Evolutionary conservation across 1,140 invertebrate genomes (phyloP).

Genomic region (Pachyrhynchus sulphureomaculatus): DNA sequence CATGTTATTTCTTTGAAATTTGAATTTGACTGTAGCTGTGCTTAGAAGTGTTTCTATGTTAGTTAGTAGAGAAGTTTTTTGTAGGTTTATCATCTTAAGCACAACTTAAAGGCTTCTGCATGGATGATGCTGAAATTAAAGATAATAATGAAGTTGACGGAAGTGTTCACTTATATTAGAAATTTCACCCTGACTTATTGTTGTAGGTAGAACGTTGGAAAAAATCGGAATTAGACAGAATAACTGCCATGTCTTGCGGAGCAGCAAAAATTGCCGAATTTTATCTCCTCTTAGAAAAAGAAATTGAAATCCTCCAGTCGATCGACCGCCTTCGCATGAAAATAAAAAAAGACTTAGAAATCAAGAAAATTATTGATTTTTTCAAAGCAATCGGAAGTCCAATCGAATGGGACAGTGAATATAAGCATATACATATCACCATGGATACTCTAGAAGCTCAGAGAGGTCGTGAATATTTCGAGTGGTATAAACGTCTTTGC

Average conservation of each 20-base stretch:
- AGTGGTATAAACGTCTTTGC: constrained; percentile 59
- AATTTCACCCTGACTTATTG: too few relatives aligned
- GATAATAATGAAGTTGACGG: too few relatives aligned
- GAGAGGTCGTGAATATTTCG: constrained; percentile 61
- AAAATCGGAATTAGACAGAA: constrained; percentile 58
- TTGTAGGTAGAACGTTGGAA: constrained; percentile 65
- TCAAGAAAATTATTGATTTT: constrained; percentile 59
- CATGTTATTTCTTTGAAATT: too few relatives aligned
- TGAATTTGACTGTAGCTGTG: too few relatives aligned
- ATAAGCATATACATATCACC: constrained; percentile 58
- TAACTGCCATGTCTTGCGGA: constrained; percentile 58
- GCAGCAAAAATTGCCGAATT: constrained; percentile 62
- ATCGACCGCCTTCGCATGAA: constrained; percentile 61
- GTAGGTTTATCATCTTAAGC: too few relatives aligned
- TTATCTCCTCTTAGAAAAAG: constrained; percentile 62
- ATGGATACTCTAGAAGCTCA: constrained; percentile 69
- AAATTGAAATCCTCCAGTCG: constrained; percentile 61
- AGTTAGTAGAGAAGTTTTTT: too few relatives aligned
- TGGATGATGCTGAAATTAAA: too few relatives aligned
- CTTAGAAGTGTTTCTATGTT: too few relatives aligned
- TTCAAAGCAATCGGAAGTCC: constrained; percentile 63
- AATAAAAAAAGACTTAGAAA: constrained; percentile 56
- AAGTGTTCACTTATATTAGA: too few relatives aligned
- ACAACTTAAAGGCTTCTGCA: too few relatives aligned
- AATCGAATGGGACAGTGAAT: constrained; percentile 60